Conservation (phyloP, 2,888 invertebrate species). For the Gandaritis pyraliata region DNA sequence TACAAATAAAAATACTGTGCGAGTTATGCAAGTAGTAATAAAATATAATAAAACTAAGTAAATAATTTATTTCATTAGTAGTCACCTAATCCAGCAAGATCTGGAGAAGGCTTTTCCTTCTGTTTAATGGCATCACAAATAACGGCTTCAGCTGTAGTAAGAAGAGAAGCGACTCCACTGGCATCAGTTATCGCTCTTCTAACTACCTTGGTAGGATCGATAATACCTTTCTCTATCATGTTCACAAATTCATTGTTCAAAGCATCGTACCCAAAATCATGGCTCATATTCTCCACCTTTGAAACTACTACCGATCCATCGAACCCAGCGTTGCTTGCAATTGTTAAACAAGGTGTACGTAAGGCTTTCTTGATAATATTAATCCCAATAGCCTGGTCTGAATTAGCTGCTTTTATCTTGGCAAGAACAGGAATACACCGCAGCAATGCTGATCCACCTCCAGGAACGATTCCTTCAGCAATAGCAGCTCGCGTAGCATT, state of each 20-base stretch:
- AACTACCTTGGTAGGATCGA: slow-evolving; percentile 95
- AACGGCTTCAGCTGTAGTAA: slow-evolving; percentile 96
- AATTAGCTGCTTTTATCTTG: slow-evolving; percentile 86
- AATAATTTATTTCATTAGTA: slow-evolving; percentile 4
- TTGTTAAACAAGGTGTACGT: slow-evolving; percentile 93
- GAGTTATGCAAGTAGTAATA: not conserved
- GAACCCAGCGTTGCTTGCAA: slow-evolving; percentile 95
- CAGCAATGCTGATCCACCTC: slow-evolving; percentile 95
- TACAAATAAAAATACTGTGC: not conserved
- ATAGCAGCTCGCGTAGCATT: slow-evolving; percentile 97
- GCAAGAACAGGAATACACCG: slow-evolving; percentile 90
- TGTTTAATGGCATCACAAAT: slow-evolving; percentile 89
- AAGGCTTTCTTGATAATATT: slow-evolving; percentile 93
- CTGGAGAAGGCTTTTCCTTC: slow-evolving; percentile 39
- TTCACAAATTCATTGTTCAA: slow-evolving; percentile 94
- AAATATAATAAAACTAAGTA: not conserved
- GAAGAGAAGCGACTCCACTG: slow-evolving; percentile 74
- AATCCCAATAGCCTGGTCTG: slow-evolving; percentile 91
- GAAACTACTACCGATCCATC: slow-evolving; percentile 95
- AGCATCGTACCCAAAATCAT: slow-evolving; percentile 94
- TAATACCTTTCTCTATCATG: slow-evolving; percentile 95
- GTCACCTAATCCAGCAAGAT: slow-evolving; percentile 38
- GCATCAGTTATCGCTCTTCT: slow-evolving; percentile 72
- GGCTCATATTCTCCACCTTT: slow-evolving; percentile 91
- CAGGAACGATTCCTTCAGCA: slow-evolving; percentile 98